phyloP scores from a whole-genome alignment of 2,113 vertebrate genomes.

The Donacobius atricapilla region DNA sequence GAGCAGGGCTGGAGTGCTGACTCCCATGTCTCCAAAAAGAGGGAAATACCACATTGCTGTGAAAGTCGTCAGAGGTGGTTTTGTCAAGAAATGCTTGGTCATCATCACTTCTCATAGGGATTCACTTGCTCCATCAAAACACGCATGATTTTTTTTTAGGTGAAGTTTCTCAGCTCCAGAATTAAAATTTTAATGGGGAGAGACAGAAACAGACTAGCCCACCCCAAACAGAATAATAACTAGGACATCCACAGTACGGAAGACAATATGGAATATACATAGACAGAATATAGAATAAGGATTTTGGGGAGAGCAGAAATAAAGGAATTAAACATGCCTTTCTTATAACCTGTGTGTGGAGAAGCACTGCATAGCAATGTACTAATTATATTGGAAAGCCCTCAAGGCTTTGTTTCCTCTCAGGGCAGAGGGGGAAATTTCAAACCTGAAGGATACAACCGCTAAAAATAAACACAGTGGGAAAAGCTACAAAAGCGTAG shows the following conservation, averaged over 20 bases:
- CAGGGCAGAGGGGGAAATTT: not conserved
- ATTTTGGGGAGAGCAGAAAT: not conserved
- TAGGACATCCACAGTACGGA: not conserved
- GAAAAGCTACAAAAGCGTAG: not conserved
- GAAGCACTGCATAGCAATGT: not conserved
- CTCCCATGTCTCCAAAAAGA: not conserved
- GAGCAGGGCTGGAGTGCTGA: not conserved
- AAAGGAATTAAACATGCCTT: not conserved
- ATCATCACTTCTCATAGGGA: not conserved
- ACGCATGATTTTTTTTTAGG: not conserved
- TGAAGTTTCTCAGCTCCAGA: not conserved
- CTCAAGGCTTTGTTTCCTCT: not conserved
- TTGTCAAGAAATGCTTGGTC: not conserved
- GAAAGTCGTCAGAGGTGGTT: not conserved
- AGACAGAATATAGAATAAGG: not conserved
- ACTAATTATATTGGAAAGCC: not conserved
- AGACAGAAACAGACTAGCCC: not conserved
- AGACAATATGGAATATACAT: not conserved
- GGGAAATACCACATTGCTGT: not conserved
- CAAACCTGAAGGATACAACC: not conserved
- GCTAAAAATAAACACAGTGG: not conserved
- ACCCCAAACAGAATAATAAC: not conserved
- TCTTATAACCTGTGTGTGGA: not conserved
- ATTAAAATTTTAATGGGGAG: not conserved
- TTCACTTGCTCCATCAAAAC: not conserved